Base-by-base conservation (phyloP, 2,797 vertebrate species). In the Gymnoscopelus braueri region DNA sequence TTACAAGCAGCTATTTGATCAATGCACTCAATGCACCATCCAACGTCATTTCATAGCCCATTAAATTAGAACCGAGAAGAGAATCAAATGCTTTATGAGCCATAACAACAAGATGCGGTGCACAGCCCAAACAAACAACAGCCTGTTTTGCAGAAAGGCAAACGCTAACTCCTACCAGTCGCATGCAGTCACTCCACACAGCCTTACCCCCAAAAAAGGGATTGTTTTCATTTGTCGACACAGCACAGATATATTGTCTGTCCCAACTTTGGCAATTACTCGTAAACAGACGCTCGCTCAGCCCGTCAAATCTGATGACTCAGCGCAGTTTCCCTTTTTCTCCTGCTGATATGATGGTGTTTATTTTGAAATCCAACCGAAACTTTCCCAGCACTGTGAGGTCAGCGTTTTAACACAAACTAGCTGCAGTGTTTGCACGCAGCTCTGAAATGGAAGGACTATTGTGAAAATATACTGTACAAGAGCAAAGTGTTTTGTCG, bases 361-460 rank as follows among this genome's bases (percentile, higher is more conserved):
- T 87, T 81, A 82, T 71, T 69, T 63, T 59, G 3, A 62, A 77
- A 63, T 81, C 74, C 66, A 65, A 59, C 65, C n/a, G 47, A 69
- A 77, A 66, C 78, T 44, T 77, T 71, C 60, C 70, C 74, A 73
- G 72, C 50, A 67, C 71, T 56, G 49, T 82, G 81, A 86, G 67
- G 69, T 91, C 85, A 85, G 60, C 7, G 14, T 80, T 72, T 72
- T 81, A 79, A 83, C 73, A 0, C 35, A 1, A 29, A 32, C 57
- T 1, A 8, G 69, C 77, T 78, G 78, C 62, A 79, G 83, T 58
- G 63, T 67, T 80, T 71, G 72, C 83, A 67, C 58, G 74, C 75
- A 48, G 59, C 66, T 65, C 70, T 80, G 72, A 80, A 80, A 74
- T 81, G 64, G 62, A 84, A 80, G 24, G 74, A 81, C 72, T 69